These are phyloP conservation scores for Bos javanicus DNA, from an alignment of 2,113 vertebrate genomes.

Conservation along the genomic window DNA sequence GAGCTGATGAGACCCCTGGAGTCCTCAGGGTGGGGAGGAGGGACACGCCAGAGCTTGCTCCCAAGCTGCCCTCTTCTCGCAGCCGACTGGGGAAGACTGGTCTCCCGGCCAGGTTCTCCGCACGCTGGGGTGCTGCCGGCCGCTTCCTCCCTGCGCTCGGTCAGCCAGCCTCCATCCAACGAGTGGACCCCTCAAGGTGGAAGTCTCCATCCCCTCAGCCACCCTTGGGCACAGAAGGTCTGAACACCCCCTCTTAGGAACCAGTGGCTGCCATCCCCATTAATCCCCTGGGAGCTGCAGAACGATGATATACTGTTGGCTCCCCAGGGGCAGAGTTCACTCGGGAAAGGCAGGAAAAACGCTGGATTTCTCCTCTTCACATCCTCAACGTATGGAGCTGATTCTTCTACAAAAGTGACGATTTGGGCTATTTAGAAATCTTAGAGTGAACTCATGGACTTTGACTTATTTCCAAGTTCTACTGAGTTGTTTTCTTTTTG, in stretches of 20 bases:
- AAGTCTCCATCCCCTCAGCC: neutral
- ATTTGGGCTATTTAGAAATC: neutral
- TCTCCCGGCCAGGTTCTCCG: rapidly evolving
- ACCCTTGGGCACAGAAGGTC: neutral
- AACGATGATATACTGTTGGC: rapidly evolving
- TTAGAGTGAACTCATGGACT: rapidly evolving
- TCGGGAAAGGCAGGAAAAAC: rapidly evolving
- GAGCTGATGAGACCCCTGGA: neutral
- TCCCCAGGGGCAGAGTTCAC: neutral
- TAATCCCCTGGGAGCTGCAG: rapidly evolving
- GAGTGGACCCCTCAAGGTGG: neutral
- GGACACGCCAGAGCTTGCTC: neutral
- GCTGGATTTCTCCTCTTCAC: neutral
- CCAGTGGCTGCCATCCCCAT: rapidly evolving
- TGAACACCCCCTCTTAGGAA: neutral
- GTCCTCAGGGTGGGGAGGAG: neutral
- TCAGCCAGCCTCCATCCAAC: neutral
- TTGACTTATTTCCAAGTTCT: neutral
- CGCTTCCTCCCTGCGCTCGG: rapidly evolving
- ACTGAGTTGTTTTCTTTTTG: neutral
- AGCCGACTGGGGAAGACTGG: too few species aligned
- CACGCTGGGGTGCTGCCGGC: rapidly evolving
- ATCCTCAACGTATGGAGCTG: rapidly evolving
- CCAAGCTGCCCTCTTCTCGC: neutral
- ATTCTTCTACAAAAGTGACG: rapidly evolving